Base-by-base conservation (phyloP, 1,140 invertebrate genomes). In the Lepidurus arcticus region DNA sequence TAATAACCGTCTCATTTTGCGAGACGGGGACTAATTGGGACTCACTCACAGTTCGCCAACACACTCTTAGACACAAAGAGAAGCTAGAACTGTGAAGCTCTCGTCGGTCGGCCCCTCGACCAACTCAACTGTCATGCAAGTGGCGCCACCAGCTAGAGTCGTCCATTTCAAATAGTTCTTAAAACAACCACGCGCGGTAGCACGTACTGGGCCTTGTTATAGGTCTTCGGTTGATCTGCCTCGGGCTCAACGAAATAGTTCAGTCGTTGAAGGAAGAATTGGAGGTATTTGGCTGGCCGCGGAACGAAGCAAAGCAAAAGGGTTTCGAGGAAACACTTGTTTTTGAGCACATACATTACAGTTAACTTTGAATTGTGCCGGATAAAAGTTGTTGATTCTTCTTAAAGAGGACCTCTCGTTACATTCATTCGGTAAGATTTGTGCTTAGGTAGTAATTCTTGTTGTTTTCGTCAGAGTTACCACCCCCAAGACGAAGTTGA, bases 221-320 rank as follows among this genome's bases (percentile, higher is more conserved):
- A 34, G 34, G 34, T 34, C 34, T 34, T 34, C 34, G 34, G 2
- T 34, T 3, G 34, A 34, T 34, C 34, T 34, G 34, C 53, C 53
- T 65, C 7, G 21, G 53, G 53, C 53, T 65, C 53, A 21, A 65
- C 53, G 53, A 65, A 65, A 65, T 16, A 65, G 53, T 65, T 21
- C 53, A 65, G 53, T 65, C 53, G n/a, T 13, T 65, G 6, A 65
- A 65, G 53, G 53, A 65, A 65, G 53, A 65, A 65, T 65, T 65
- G 53, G n/a, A 65, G 53, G 53, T 21, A 65, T 65, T 65, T 65
- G 53, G 53, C 53, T 65, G 53, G 53, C 53, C 53, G 53, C 53
- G 8, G 53, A 7, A n/a, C 53, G 13, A 16, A 65, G 53, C 13
- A 9, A 65, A 65, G 16, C 8, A 16, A 13, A 65, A 65, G 53